These are phyloP conservation scores for Cuniculus paca DNA, from an alignment of 2,797 vertebrate species.

Conservation along the genomic window DNA sequence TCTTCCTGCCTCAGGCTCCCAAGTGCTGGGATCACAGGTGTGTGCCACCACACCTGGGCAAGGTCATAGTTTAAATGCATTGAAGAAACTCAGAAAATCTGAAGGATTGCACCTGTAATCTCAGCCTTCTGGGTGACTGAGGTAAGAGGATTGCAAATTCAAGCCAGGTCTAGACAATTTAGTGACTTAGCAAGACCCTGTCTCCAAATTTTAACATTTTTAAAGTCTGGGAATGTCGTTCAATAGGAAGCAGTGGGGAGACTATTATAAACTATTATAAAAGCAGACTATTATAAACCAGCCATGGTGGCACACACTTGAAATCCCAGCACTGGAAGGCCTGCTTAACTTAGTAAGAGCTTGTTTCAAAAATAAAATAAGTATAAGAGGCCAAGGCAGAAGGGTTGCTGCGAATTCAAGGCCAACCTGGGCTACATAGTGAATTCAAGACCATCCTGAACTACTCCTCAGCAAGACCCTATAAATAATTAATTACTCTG, in stretches of 20 bases:
- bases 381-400: not conserved
- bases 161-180: not conserved
- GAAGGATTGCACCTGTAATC: not conserved
- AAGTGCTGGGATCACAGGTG: not conserved
- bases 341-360: not conserved
- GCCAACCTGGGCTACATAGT: not conserved
- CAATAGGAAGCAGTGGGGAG: not conserved
- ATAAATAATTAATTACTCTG: not conserved
- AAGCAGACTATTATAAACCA: not conserved
- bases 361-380: not conserved
- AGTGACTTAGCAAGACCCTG: not conserved
- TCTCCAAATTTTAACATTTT: not conserved
- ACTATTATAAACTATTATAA: not conserved
- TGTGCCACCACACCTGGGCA: not conserved
- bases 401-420: not conserved
- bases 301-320: not conserved
- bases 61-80: constrained; percentile 35
- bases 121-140: not conserved
- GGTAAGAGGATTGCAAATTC: not conserved
- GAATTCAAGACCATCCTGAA: not conserved
- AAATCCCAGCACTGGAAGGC: not conserved
- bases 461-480: not conserved
- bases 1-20: not conserved
- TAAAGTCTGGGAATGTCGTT: not conserved
- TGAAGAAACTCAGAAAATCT: constrained; percentile 40